These are phyloP conservation scores for Anhinga anhinga DNA, from an alignment of 2,113 vertebrate genomes.

Conservation along the genomic window DNA sequence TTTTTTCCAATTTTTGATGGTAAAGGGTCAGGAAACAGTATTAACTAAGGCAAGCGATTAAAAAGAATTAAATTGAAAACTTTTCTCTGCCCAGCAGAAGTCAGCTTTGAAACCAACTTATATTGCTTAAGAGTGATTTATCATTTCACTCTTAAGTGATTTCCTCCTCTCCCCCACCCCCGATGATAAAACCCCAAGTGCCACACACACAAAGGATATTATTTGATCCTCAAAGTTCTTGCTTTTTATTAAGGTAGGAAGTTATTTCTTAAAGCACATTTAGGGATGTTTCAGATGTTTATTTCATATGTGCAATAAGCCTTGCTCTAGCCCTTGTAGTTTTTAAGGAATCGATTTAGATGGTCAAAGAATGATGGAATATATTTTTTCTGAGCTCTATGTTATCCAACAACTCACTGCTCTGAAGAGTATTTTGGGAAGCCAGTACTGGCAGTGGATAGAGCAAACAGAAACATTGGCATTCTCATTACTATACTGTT, in stretches of 20 bases:
- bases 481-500: not conserved
- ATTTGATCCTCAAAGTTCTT: not conserved
- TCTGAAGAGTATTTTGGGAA: not conserved
- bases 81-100: not conserved
- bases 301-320: not conserved
- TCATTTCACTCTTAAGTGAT: not conserved
- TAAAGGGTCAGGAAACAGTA: constrained; percentile 30
- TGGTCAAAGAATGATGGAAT: not conserved
- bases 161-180: not conserved
- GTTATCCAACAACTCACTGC: not conserved
- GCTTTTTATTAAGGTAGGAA: not conserved
- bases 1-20: constrained; percentile 50
- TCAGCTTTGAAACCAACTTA: not conserved
- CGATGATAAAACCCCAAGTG: not conserved
- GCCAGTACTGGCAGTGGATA: not conserved
- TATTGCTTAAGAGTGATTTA: not conserved
- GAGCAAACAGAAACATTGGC: not conserved
- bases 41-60: constrained; percentile 42
- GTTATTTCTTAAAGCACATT: not conserved
- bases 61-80: constrained; percentile 35
- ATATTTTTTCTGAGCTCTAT: not conserved
- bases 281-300: not conserved
- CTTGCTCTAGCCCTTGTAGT: not conserved
- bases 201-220: not conserved
- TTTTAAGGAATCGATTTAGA: not conserved